Conservation (phyloP, 2,113 vertebrate species). For the Deroptyus accipitrinus region DNA sequence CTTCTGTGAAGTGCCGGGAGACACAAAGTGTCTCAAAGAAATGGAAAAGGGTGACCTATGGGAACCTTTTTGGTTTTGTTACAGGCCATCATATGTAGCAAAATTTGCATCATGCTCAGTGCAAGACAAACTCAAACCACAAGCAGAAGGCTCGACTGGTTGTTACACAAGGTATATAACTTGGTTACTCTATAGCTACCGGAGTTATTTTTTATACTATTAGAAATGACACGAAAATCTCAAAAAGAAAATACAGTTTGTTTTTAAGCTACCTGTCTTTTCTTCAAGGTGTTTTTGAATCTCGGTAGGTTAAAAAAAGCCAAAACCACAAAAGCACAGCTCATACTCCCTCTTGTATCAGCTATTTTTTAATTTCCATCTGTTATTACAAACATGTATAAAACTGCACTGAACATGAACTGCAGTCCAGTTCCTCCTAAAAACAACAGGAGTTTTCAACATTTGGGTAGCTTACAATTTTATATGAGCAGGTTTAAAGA, state of each 20-base stretch:
- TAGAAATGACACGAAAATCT: background rate
- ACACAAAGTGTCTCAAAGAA: background rate
- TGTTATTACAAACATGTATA: background rate
- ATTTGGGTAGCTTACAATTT: background rate
- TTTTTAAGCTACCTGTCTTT: background rate
- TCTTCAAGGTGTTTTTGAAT: background rate
- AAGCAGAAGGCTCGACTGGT: background rate
- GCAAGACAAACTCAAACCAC: background rate
- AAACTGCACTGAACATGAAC: background rate
- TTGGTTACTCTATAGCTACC: background rate
- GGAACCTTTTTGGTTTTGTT: background rate
- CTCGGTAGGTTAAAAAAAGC: background rate
- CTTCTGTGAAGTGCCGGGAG: background rate
- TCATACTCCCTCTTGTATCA: background rate
- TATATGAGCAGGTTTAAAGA: background rate
- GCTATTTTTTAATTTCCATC: background rate
- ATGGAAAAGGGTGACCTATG: background rate
- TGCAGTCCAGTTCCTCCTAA: background rate
- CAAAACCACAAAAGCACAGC: background rate
- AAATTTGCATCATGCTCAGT: background rate
- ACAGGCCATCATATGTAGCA: background rate
- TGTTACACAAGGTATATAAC: background rate
- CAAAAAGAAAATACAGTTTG: background rate
- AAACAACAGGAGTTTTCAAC: background rate
- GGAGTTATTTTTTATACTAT: background rate